Evolutionary conservation across 2,888 invertebrate genomes (phyloP), one percentile per base, ranked within the genome.

Genomic region (Tetrapedia diversipes): DNA sequence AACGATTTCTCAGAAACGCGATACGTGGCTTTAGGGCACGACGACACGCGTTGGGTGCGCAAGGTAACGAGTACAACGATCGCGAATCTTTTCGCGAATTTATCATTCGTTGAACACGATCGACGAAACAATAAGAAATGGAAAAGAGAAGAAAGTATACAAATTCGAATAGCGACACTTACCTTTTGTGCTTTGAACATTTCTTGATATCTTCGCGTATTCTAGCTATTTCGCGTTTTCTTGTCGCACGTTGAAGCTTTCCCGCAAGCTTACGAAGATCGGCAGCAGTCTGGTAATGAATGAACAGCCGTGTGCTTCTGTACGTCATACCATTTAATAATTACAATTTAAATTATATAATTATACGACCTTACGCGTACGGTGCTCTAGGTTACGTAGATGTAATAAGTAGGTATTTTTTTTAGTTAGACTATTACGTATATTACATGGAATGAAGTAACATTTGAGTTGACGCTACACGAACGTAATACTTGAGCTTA

Each of bases 401-500:
- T 88, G 90, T 89, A 91, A 86, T 91, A 89, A 90, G 89, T 90
- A 89, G 86, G 86, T 91, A 90, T 81, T 82, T 89, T 88, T 81
- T 82, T 89, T 88, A 89, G 86, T 90, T 90, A 91, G 89, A 89
- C 91, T 91, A 91, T 90, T 90, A 91, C 89, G 91, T 91, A 91
- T 91, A 91, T 91, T 91, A 91, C 91, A 91, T 91, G 91, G 91
- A 91, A 91, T 91, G 91, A 90, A 91, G 88, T 91, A 89, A 88
- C 89, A 88, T 88, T 87, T 88, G 82, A 88, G 83, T 75, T 89
- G 90, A 90, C 89, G 90, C 90, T 90, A 90, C 90, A 89, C 89
- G 89, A 90, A 90, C 89, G 89, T 91, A 91, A 91, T 91, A 91
- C 91, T 91, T 91, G 91, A 90, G 90, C 89, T 91, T 89, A 89